Conservation (phyloP, 2,888 invertebrate species). For the Mesorhabditis sp. region DNA sequence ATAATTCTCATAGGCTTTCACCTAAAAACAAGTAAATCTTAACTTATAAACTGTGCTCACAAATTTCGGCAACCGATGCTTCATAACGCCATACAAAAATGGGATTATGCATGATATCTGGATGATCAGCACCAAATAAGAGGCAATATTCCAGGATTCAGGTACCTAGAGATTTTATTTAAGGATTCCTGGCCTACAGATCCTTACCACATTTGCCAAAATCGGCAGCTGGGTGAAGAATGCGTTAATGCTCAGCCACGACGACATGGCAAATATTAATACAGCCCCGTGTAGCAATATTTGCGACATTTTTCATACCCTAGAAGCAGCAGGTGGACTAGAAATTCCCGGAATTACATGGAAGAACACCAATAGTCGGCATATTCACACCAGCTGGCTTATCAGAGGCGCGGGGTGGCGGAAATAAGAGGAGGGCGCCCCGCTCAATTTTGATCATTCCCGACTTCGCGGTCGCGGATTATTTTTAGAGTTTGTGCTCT, state of each 20-base stretch:
- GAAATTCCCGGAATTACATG: too few species aligned
- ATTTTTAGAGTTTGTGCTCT: too few species aligned
- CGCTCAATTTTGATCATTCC: too few species aligned
- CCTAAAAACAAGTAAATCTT: conserved; percentile 1
- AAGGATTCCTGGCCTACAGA: too few species aligned
- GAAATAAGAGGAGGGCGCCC: too few species aligned
- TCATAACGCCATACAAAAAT: neutral
- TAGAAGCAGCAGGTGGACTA: too few species aligned
- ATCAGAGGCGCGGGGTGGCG: too few species aligned
- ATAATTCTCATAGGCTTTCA: conserved; percentile 5
- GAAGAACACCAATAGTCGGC: too few species aligned
- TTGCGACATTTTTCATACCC: neutral
- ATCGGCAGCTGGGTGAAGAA: conserved; percentile 4
- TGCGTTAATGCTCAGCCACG: conserved; percentile 5
- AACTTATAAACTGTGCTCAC: neutral
- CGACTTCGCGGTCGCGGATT: too few species aligned
- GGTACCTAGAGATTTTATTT: neutral
- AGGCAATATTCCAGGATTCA: conserved; percentile 4
- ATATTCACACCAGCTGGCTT: too few species aligned
- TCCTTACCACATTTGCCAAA: neutral
- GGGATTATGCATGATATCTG: conserved; percentile 2
- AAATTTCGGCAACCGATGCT: neutral
- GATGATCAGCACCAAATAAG: conserved; percentile 1
- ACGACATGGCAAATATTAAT: neutral
- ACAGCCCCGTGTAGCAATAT: neutral